Conservation (phyloP, 64 coral and sea anemone genomes). For the Dendrophyllia cribrosa region DNA sequence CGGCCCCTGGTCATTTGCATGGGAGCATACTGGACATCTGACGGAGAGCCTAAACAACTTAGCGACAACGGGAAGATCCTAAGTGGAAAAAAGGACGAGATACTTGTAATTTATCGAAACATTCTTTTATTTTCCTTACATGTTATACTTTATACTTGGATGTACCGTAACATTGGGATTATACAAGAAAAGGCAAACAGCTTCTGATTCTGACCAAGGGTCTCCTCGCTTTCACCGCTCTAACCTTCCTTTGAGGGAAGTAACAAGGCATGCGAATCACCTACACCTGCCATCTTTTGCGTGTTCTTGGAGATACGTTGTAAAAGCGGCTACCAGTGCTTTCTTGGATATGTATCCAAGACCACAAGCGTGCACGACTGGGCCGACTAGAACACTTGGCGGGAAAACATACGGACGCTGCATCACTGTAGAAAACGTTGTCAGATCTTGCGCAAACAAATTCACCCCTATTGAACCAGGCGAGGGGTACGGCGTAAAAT, state of each 20-base stretch:
- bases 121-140: background rate
- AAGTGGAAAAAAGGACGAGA: background rate
- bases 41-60: too few relatives aligned
- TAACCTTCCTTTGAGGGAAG: too few relatives aligned
- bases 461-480: slow-evolving; percentile 30
- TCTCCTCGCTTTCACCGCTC: too few relatives aligned
- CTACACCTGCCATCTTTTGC: background rate
- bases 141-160: background rate
- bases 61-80: slow-evolving; percentile 32
- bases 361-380: slow-evolving; percentile 18
- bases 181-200: too few relatives aligned
- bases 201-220: too few relatives aligned
- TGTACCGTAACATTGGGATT: too few relatives aligned
- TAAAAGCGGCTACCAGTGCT: too few relatives aligned
- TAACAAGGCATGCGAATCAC: background rate
- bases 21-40: too few relatives aligned
- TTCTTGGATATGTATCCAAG: slow-evolving; percentile 33
- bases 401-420: slow-evolving; percentile 48
- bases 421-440: slow-evolving; percentile 1
- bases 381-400: background rate
- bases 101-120: background rate
- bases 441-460: slow-evolving; percentile 44
- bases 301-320: too few relatives aligned
- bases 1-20: too few relatives aligned
- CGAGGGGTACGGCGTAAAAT: slow-evolving; percentile 23